These are phyloP conservation scores for Hyperoplus immaculatus DNA, from an alignment of 2,797 vertebrate genomes.

Conservation along the genomic window DNA sequence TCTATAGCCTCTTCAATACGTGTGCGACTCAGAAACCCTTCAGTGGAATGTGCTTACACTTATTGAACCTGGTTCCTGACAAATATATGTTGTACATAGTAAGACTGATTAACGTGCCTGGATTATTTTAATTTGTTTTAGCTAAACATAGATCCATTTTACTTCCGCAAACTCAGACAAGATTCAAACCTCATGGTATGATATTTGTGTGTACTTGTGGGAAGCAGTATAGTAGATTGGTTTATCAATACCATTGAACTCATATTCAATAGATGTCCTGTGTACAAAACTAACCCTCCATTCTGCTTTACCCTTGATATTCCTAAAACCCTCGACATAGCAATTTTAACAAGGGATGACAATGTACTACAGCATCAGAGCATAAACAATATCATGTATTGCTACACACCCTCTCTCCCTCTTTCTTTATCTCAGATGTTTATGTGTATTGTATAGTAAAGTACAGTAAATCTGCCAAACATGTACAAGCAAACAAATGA, in stretches of 20 bases:
- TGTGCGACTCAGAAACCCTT: too few species aligned
- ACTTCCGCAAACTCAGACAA: not conserved
- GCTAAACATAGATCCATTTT: slow-evolving; percentile 4
- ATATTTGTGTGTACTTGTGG: slow-evolving; percentile 22
- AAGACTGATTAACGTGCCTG: too few species aligned
- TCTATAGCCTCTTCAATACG: too few species aligned
- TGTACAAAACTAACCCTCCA: slow-evolving; percentile 4
- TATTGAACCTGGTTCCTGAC: too few species aligned
- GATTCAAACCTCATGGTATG: slow-evolving; percentile 23
- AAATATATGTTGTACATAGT: too few species aligned
- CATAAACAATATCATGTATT: slow-evolving; percentile 24
- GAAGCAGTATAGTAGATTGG: slow-evolving; percentile 46
- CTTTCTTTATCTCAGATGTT: slow-evolving; percentile 11
- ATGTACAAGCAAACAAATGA: slow-evolving; percentile 37
- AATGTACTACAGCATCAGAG: slow-evolving; percentile 6
- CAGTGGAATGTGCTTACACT: too few species aligned
- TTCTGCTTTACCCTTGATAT: not conserved
- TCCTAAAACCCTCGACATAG: slow-evolving; percentile 16
- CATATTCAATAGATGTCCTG: slow-evolving; percentile 19
- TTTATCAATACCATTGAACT: slow-evolving; percentile 50
- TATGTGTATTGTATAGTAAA: slow-evolving; percentile 20
- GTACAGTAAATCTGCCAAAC: slow-evolving; percentile 23
- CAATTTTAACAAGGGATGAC: slow-evolving; percentile 16
- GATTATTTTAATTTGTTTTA: too few species aligned
- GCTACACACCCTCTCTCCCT: not conserved